Conservation (phyloP, 1,140 invertebrate genomes). For the Metopolophium dirhodum region DNA sequence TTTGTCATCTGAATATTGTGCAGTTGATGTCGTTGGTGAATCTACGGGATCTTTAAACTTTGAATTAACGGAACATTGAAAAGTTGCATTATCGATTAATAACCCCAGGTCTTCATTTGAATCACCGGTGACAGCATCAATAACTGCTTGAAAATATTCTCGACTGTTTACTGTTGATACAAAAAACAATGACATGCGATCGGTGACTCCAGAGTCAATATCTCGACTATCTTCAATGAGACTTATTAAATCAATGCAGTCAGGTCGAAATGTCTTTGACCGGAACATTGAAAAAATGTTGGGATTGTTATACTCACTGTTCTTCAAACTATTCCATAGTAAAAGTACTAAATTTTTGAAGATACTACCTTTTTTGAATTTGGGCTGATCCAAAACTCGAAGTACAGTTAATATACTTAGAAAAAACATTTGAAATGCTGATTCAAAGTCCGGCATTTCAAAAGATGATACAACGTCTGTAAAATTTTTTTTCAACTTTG, state of each 20-base stretch:
- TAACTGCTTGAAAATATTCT: neutral
- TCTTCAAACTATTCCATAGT: constrained; percentile 23
- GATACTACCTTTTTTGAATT: constrained; percentile 43
- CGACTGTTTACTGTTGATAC: neutral
- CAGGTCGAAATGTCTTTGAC: neutral
- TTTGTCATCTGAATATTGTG: neutral
- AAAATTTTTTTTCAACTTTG: neutral
- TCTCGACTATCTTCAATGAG: constrained; percentile 39
- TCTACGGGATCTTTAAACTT: neutral
- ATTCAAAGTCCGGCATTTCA: neutral
- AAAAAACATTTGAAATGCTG: constrained; percentile 44
- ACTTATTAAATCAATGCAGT: constrained; percentile 34
- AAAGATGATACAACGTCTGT: neutral
- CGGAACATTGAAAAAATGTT: neutral
- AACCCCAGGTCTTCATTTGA: neutral
- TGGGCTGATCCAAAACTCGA: constrained; percentile 23
- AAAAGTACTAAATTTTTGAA: constrained; percentile 33
- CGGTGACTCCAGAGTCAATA: neutral
- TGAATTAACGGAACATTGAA: neutral
- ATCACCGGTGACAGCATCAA: neutral
- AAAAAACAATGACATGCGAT: constrained; percentile 36
- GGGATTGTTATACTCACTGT: neutral
- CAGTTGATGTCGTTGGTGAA: neutral
- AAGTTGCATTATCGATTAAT: neutral
- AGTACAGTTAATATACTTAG: constrained; percentile 35